A percentile compares a stretch with the other conserved stretches of the same genome.
phyloP scores from a whole-genome alignment of 2,113 vertebrate species.

The Boleophthalmus pectinirostris region DNA sequence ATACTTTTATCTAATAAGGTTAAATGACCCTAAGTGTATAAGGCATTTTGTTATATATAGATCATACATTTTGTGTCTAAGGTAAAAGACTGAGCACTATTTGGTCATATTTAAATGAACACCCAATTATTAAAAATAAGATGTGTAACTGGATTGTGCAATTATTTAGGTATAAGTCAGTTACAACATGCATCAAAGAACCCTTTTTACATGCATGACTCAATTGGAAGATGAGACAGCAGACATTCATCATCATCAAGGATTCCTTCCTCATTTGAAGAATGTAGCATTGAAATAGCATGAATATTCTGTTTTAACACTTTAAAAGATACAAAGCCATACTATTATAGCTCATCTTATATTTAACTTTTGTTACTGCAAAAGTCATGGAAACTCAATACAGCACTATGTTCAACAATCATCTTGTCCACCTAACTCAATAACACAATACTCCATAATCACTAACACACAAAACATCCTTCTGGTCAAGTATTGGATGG shows the following conservation, averaged over 20 bases:
- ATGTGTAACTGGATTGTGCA: constrained; percentile 41
- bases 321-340: constrained; percentile 49
- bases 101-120: constrained; percentile 78
- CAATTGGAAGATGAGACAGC: no score
- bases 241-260: no score
- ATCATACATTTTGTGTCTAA: constrained; percentile 71
- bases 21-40: constrained; percentile 76
- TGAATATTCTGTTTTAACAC: constrained; percentile 22
- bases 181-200: no score
- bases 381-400: constrained; percentile 68
- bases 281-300: neutral
- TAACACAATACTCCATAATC: constrained; percentile 63
- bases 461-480: constrained; percentile 58
- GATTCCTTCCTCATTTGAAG: no score
- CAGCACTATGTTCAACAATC: constrained; percentile 45
- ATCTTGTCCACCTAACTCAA: constrained; percentile 57
- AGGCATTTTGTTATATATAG: constrained; percentile 72
- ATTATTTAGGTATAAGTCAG: no score
- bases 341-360: constrained; percentile 61
- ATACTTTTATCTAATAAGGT: constrained; percentile 73
- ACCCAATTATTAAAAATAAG: constrained; percentile 56
- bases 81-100: constrained; percentile 79
- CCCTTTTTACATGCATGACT: no score
- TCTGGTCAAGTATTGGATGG: constrained; percentile 40
- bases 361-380: constrained; percentile 75